phyloP scores from a whole-genome alignment of 1,140 invertebrate species.

The Micrasema minimum region DNA sequence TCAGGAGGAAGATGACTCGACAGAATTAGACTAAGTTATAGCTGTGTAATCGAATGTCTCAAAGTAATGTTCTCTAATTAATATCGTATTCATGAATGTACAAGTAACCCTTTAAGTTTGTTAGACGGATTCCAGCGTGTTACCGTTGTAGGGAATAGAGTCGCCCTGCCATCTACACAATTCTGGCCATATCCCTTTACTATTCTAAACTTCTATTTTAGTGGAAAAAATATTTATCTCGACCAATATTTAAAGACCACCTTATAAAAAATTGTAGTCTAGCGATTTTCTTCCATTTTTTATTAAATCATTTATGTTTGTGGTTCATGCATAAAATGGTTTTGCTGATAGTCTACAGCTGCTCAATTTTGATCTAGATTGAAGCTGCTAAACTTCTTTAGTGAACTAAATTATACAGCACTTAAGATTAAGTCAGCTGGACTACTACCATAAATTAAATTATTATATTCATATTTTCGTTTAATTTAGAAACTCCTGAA shows the following conservation, averaged over 20 bases:
- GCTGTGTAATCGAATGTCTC: slow-evolving; percentile 41
- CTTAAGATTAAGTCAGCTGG: slow-evolving; percentile 5
- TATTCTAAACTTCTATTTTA: slow-evolving; percentile 27
- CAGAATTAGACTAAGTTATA: slow-evolving; percentile 14
- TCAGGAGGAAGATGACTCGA: background rate
- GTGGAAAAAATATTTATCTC: slow-evolving; percentile 26
- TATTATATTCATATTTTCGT: too few species aligned
- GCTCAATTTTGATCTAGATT: slow-evolving; percentile 46
- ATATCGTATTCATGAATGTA: slow-evolving; percentile 26
- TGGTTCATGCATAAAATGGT: background rate
- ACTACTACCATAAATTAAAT: too few species aligned
- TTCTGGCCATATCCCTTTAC: slow-evolving; percentile 26
- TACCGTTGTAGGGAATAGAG: background rate
- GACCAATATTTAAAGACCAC: slow-evolving; percentile 43
- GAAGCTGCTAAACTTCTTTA: slow-evolving; percentile 11
- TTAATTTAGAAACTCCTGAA: too few species aligned
- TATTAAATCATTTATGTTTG: background rate
- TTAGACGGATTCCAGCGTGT: slow-evolving; percentile 1
- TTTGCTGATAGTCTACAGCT: slow-evolving; percentile 10
- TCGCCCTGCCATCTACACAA: slow-evolving; percentile 1
- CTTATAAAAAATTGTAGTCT: slow-evolving; percentile 19
- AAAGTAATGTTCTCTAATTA: slow-evolving; percentile 37
- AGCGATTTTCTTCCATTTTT: slow-evolving; percentile 4
- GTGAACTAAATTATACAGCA: slow-evolving; percentile 11
- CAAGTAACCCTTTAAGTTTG: slow-evolving; percentile 1